Evolutionary conservation across 2,797 vertebrate species (phyloP).

Genomic region (Mormyrus proboscirostris): DNA sequence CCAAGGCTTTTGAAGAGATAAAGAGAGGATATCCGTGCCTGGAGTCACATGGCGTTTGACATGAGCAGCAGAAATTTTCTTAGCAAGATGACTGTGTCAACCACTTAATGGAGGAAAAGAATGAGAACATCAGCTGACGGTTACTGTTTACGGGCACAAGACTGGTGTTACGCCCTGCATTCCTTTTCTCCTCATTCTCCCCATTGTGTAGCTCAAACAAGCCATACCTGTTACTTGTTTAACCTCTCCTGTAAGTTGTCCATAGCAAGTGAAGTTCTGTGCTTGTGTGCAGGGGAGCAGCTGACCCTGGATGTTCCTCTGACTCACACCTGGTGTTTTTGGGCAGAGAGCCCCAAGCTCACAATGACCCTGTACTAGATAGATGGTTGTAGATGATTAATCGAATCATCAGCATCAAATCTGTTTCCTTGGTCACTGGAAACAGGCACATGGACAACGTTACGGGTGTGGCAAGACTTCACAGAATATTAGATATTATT

Average conservation of each 20-base stretch:
- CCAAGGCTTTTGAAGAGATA: neutral
- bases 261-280: neutral
- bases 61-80: neutral
- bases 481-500: neutral
- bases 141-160: neutral
- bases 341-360: neutral
- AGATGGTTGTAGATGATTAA: neutral
- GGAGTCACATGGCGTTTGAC: conserved; percentile 1
- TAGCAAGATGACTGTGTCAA: neutral
- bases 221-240: neutral
- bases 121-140: neutral
- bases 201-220: neutral
- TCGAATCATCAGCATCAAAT: neutral
- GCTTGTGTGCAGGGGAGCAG: neutral
- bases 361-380: neutral
- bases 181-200: neutral
- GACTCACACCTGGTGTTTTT: neutral
- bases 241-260: neutral
- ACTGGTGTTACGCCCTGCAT: neutral
- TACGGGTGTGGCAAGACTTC: neutral
- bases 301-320: neutral
- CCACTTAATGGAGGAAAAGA: neutral
- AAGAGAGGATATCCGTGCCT: neutral
- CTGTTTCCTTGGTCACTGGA: neutral
- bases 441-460: neutral